Conservation (phyloP, 2,113 vertebrate genomes). For the Ochotona curzoniae region DNA sequence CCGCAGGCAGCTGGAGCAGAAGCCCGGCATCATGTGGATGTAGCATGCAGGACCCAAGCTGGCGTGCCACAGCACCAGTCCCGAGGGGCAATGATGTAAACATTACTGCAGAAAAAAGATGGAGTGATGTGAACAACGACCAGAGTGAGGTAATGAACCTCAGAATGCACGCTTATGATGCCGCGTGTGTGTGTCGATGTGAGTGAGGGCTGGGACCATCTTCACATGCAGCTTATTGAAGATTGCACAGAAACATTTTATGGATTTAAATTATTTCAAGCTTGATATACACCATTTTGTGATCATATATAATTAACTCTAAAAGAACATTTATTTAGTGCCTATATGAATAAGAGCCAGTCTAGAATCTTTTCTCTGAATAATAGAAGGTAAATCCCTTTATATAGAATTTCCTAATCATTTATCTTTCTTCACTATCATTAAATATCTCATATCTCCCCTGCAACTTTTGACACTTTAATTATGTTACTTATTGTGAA, state of each 20-base stretch:
- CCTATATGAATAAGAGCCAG: not conserved
- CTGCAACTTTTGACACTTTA: not conserved
- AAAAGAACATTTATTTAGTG: too few species aligned
- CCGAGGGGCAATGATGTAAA: not conserved
- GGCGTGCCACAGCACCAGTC: too few species aligned
- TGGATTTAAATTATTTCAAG: not conserved
- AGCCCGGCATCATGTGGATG: too few species aligned
- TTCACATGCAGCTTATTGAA: not conserved
- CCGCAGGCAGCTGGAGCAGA: too few species aligned
- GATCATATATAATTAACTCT: not conserved
- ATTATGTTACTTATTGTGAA: not conserved
- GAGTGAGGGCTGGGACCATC: not conserved
- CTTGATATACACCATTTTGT: not conserved
- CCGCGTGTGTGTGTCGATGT: not conserved
- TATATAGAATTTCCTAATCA: not conserved
- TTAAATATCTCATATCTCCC: not conserved
- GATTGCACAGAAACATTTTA: not conserved
- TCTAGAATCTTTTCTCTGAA: not conserved
- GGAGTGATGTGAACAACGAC: not conserved
- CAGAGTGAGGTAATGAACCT: not conserved
- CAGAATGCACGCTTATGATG: not conserved
- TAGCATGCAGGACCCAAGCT: too few species aligned
- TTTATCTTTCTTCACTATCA: not conserved
- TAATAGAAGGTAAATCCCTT: not conserved
- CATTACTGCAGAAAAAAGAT: not conserved